Base-by-base conservation (phyloP, 2,797 vertebrate genomes). In the Siniperca undulata region DNA sequence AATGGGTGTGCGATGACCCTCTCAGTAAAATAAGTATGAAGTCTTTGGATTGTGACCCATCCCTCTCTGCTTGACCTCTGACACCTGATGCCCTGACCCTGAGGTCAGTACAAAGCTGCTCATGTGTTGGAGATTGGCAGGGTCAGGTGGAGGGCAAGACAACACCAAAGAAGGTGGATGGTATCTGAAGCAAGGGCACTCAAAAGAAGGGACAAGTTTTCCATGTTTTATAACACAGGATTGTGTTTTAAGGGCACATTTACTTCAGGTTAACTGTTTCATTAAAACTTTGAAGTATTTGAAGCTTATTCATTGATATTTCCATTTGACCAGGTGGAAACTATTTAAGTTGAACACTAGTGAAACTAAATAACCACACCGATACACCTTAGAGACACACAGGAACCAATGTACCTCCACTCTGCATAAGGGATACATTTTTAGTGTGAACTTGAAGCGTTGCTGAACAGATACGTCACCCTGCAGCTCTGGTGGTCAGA, bases 41-140 rank as follows among this genome's bases (percentile, higher is more conserved):
- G 59, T 30, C 36, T 44, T 20, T 30, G 62, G 48, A 27, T 56
- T 0, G 27, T 64, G 71, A 77, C 67, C 75, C 24, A 7, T 22
- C 12, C 20, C 20, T n/a, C 14, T 17, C 58, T 7, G 38, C n/a
- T 19, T 22, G 38, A 78, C 78, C 78, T 48, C 56, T 68, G 75
- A 82, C 40, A 5, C 68, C 70, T 62, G 60, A 73, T 5, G 24
- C 53, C 46, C 24, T 8, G 34, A 66, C 71, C 85, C 74, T 5
- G 69, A 52, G 72, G 69, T 79, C 80, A 40, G 70, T 7, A 48
- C 69, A 82, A 82, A 86, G 79, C 79, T 58, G 62, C 73, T 83
- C 64, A 81, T 67, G 82, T 52, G 83, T 22, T 38, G 38, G 19
- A 64, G 84, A 77, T 56, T 60, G 53, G 65, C 62, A 50, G 73